Percentiles rank a stretch among this genome's conserved stretches.
Evolutionary conservation across 2,888 invertebrate species (phyloP).

Genomic region (Elysia crispata): DNA sequence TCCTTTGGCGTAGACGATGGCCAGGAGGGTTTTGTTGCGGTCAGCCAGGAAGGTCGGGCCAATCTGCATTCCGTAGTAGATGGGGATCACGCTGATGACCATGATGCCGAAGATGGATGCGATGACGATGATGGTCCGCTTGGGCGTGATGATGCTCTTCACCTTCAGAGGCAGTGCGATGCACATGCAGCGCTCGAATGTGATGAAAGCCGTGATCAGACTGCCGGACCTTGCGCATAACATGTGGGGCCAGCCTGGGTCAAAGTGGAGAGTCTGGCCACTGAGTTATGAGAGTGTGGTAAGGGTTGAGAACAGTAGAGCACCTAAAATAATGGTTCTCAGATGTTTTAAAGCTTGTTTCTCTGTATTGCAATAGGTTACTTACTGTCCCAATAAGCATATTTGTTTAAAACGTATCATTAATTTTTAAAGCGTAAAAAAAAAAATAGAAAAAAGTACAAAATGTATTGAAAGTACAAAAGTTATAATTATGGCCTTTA

Average conservation of each 20-base stretch:
- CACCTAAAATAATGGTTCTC: too few relatives aligned
- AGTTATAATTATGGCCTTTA: too few relatives aligned
- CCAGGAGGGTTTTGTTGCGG: background rate
- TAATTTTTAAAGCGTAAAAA: too few relatives aligned
- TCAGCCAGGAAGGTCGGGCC: background rate
- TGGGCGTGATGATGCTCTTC: conserved; percentile 30
- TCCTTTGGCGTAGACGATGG: conserved; percentile 3
- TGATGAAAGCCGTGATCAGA: conserved; percentile 34
- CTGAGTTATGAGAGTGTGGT: too few relatives aligned
- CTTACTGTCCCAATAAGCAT: too few relatives aligned
- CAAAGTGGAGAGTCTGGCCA: too few relatives aligned
- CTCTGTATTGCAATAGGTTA: too few relatives aligned
- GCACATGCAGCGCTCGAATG: conserved; percentile 37
- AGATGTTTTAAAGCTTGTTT: too few relatives aligned
- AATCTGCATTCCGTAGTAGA: conserved; percentile 23
- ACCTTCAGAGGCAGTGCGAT: conserved; percentile 30
- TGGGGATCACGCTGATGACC: conserved; percentile 10
- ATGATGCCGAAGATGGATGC: conserved; percentile 15
- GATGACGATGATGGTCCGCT: conserved; percentile 5
- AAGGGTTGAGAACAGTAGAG: too few relatives aligned
- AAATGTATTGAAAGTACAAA: too few relatives aligned
- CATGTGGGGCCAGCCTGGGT: conserved; percentile 37
- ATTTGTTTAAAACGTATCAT: too few relatives aligned
- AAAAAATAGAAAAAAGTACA: too few relatives aligned
- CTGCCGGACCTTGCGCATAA: conserved; percentile 27